Evolutionary conservation across 64 coral and sea anemone genomes (phyloP).

Genomic region (Montipora foliosa): DNA sequence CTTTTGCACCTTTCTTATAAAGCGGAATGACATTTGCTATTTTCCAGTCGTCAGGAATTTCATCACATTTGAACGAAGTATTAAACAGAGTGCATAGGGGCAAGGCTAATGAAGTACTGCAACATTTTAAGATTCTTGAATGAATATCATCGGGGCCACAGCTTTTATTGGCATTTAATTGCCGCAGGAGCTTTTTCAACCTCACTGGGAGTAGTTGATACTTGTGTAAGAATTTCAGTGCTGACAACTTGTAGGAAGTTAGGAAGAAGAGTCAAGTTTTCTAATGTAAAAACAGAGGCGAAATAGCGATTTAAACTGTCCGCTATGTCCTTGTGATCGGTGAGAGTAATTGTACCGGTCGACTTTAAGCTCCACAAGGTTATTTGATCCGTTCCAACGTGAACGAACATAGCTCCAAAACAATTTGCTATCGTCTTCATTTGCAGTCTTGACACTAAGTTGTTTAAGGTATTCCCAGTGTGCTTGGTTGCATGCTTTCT

Average conservation of each 20-base stretch:
- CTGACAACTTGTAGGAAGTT: conserved; percentile 5
- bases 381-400: neutral
- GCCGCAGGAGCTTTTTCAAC: neutral
- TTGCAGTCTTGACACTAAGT: neutral
- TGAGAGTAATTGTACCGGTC: neutral
- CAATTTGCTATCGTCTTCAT: neutral
- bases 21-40: conserved; percentile 41
- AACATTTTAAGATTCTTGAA: conserved; percentile 1
- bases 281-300: neutral
- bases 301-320: neutral
- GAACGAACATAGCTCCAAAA: neutral
- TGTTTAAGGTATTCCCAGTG: conserved; percentile 14
- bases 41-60: conserved; percentile 40
- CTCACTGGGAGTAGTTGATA: neutral
- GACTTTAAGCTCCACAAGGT: neutral
- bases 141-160: neutral
- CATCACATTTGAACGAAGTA: neutral
- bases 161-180: conserved; percentile 14
- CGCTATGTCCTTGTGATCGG: neutral
- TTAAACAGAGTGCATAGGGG: conserved; percentile 2
- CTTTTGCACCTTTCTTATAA: conserved; percentile 28
- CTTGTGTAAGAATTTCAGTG: neutral
- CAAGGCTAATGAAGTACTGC: conserved; percentile 2
- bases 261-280: neutral
- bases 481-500: no score